Base-by-base conservation (phyloP, 2,888 invertebrate species). In the Axea sp. region DNA sequence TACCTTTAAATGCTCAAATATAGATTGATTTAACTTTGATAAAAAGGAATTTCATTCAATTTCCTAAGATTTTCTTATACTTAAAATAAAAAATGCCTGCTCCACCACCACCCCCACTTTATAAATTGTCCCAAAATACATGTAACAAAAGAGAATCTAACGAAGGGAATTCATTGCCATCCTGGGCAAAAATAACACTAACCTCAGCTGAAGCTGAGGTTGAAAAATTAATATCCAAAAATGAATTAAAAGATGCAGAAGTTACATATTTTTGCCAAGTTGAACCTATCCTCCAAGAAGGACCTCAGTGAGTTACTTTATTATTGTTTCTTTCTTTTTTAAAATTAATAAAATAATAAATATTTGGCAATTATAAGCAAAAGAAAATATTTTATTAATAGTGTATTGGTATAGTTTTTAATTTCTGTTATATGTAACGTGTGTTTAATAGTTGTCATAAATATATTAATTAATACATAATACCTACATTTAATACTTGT, bases 231-330 rank as follows among this genome's bases (percentile, higher is more conserved):
- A 87, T 87, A 22, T 72, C 83, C 11, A 78, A 85, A 76, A 84
- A 86, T 64, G 85, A 87, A 65, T 67, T 87, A 7, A 87, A 86
- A 68, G 87, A 87, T 53, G 86, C 87, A 0, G 86, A 87, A 76
- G 83, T 87, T 5, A 84, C 84, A 6, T 86, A 86, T 33, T 87
- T 86, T 75, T 86, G 84, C 78, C 85, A 84, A 68, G 84, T 87
- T 1, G 83, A 86, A 75, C 86, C 87, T n/a, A 87, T 87, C 35
- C 79, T 86, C 5, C 87, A 87, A 76, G 86, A 87, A 72, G 87
- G 87, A 14, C 87, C 87, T 19, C 87, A 87, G 87, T 87, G 72
- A 82, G 83, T 80, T 12, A n/a, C n/a, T n/a, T n/a, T n/a, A 33
- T 33, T 11, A 8, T 35, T 35, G 2, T 33, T n/a, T n/a, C n/a